Percentiles rank a stretch among this genome's conserved stretches.
These are phyloP conservation scores for Gymnobelideus leadbeateri DNA, from an alignment of 2,113 vertebrate species.

Conservation along the genomic window DNA sequence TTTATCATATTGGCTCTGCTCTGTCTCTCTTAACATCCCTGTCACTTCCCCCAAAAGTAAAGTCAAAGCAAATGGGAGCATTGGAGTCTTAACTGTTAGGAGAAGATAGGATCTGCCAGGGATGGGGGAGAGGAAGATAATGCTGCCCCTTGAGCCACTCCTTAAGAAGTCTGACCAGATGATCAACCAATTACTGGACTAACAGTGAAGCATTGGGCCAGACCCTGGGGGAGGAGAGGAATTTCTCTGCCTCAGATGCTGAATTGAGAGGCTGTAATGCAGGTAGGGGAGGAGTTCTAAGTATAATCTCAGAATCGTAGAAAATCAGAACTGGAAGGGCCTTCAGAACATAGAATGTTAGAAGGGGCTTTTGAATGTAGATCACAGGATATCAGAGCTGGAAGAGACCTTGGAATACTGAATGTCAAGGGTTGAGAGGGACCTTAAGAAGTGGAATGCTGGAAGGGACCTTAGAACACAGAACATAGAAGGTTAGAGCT, in stretches of 20 bases:
- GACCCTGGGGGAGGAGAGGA: neutral
- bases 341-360: neutral
- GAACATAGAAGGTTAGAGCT: neutral
- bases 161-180: neutral
- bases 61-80: neutral
- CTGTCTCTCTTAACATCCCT: neutral
- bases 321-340: neutral
- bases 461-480: neutral
- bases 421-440: neutral
- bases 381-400: neutral
- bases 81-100: neutral
- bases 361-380: neutral
- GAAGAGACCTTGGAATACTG: neutral
- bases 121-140: neutral
- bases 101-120: neutral
- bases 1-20: neutral
- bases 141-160: neutral
- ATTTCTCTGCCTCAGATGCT: neutral
- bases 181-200: neutral
- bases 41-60: neutral
- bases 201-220: neutral
- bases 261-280: neutral
- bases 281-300: neutral
- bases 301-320: neutral
- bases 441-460: neutral